These are phyloP conservation scores for Hippopotamus amphibius DNA, from an alignment of 2,113 vertebrate species.

Conservation along the genomic window DNA sequence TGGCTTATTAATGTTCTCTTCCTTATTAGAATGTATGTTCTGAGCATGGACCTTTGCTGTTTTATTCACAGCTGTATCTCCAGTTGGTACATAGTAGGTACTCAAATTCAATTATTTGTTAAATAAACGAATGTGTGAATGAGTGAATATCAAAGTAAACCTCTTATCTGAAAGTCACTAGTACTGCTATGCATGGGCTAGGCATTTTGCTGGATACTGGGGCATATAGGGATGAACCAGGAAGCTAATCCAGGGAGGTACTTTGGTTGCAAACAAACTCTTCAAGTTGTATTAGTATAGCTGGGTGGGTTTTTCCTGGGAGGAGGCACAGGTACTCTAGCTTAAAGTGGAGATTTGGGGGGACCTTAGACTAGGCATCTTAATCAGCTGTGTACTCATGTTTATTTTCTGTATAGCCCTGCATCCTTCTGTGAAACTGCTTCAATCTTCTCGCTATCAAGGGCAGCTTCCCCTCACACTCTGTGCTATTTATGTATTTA, in stretches of 20 bases:
- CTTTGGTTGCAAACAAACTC: neutral
- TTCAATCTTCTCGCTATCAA: neutral
- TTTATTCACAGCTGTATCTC: neutral
- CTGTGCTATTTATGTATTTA: no score
- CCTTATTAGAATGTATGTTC: neutral
- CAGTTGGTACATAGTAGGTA: neutral
- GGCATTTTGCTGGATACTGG: neutral
- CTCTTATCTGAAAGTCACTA: neutral
- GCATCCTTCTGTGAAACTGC: neutral
- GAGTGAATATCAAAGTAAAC: neutral
- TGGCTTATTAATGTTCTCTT: neutral
- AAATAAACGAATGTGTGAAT: neutral
- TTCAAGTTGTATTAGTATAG: neutral
- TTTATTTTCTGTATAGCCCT: neutral
- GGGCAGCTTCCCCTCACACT: neutral
- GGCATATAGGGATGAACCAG: neutral
- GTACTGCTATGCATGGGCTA: neutral
- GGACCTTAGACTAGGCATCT: neutral
- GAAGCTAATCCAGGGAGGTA: neutral
- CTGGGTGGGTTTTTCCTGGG: neutral
- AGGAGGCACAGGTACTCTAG: neutral
- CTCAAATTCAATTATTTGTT: constrained; percentile 8
- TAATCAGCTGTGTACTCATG: neutral
- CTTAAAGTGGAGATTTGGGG: neutral
- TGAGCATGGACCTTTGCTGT: neutral